Conservation (phyloP, 1,140 invertebrate species). For the Acromyrmex heyeri region DNA sequence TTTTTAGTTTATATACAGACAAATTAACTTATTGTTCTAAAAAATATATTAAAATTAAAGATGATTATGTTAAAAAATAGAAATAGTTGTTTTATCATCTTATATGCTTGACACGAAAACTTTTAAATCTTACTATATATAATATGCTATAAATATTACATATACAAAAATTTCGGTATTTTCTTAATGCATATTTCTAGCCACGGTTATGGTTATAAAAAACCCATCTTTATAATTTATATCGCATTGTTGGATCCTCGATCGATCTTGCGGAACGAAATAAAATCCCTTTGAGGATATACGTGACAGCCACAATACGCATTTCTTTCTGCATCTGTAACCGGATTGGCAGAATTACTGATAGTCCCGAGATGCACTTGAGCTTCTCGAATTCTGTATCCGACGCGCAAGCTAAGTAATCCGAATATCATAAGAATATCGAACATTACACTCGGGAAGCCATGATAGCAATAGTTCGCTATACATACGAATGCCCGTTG, state of each 20-base stretch:
- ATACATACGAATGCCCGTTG: slow-evolving; percentile 22
- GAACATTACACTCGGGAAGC: neutral
- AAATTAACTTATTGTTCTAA: neutral
- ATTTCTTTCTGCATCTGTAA: neutral
- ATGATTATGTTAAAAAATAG: neutral
- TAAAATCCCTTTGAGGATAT: slow-evolving; percentile 10
- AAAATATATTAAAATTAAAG: neutral
- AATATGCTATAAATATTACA: neutral
- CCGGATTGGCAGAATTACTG: slow-evolving; percentile 45
- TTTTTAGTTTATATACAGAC: neutral
- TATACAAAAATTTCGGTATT: neutral
- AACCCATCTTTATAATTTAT: neutral
- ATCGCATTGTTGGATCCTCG: neutral
- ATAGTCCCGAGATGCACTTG: slow-evolving; percentile 25
- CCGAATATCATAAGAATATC: slow-evolving; percentile 44
- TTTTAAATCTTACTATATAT: neutral
- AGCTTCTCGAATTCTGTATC: slow-evolving; percentile 33
- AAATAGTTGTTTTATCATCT: neutral
- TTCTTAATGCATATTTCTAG: too few species aligned
- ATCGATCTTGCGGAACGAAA: slow-evolving; percentile 16
- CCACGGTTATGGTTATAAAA: neutral
- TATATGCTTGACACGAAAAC: neutral
- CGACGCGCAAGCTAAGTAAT: slow-evolving; percentile 44
- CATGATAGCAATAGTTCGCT: neutral
- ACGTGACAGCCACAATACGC: slow-evolving; percentile 25